These are phyloP conservation scores for Drosophila mulleri DNA, from an alignment of 2,888 invertebrate species.

Conservation along the genomic window DNA sequence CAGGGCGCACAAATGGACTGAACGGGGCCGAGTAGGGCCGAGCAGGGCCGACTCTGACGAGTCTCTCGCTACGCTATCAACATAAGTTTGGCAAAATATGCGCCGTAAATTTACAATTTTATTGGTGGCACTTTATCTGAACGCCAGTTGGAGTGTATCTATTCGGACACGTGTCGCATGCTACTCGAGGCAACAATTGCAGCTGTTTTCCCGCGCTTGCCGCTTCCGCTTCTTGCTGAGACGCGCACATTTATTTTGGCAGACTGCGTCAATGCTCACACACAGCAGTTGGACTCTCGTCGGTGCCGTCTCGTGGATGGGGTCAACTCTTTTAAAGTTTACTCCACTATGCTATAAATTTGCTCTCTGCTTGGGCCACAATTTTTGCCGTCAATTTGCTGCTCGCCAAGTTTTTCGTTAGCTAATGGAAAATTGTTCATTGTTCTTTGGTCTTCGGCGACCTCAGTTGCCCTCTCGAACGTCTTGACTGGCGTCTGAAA, in stretches of 20 bases:
- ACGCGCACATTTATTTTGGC: constrained; percentile 60
- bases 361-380: constrained; percentile 38
- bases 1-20: not conserved
- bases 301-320: constrained; percentile 1
- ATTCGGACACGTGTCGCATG: constrained; percentile 67
- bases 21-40: not conserved
- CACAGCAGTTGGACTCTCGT: constrained; percentile 16
- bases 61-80: constrained; percentile 34
- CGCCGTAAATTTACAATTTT: constrained; percentile 61
- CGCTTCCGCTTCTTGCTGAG: constrained; percentile 18
- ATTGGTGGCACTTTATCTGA: constrained; percentile 57
- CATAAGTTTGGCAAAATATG: constrained; percentile 70
- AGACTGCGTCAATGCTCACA: constrained; percentile 50
- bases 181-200: constrained; percentile 58
- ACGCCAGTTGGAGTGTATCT: constrained; percentile 42
- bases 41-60: constrained; percentile 5
- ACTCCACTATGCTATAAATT: constrained; percentile 57
- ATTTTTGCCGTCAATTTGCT: constrained; percentile 52
- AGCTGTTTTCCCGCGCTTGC: constrained; percentile 31
- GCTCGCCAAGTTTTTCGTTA: constrained; percentile 27
- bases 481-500: constrained; percentile 4
- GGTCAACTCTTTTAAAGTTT: constrained; percentile 51
- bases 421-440: constrained; percentile 27
- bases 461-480: constrained; percentile 11
- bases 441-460: constrained; percentile 21